A percentile compares a stretch with the other conserved stretches of the same genome.
phyloP scores from a whole-genome alignment of 2,113 vertebrate genomes.

The Perca schrenkii region DNA sequence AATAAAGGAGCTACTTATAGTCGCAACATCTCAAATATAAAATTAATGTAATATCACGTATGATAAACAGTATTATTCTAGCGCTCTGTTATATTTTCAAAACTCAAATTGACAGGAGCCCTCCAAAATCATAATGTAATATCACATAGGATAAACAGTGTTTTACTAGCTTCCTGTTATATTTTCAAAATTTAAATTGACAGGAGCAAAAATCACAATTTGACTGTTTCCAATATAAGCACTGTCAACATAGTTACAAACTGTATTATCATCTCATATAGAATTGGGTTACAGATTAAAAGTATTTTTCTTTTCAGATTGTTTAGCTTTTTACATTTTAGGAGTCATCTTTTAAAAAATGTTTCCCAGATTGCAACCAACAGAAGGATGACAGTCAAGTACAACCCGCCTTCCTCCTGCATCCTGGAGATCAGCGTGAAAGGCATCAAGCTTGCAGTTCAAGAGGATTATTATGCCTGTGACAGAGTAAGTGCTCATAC shows the following conservation, averaged over 20 bases:
- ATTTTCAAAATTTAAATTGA: neutral
- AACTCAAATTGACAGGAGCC: neutral
- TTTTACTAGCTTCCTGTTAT: neutral
- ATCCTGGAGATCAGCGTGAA: conserved; percentile 95
- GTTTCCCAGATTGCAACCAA: conserved; percentile 92
- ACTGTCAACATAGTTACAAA: neutral
- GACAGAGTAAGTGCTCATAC: conserved; percentile 80
- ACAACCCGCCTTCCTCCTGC: conserved; percentile 97
- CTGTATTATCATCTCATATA: neutral
- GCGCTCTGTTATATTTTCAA: neutral
- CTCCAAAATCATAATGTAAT: neutral
- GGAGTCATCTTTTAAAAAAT: neutral
- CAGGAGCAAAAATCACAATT: neutral
- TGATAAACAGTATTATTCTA: no score
- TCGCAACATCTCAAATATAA: neutral
- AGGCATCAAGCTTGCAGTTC: conserved; percentile 94
- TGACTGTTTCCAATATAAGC: neutral
- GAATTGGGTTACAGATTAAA: neutral
- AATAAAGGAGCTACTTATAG: no score
- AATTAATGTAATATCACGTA: neutral
- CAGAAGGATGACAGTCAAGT: conserved; percentile 96
- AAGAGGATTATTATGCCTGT: conserved; percentile 90
- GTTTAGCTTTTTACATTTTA: neutral
- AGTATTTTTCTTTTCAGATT: neutral
- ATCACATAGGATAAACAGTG: neutral